These are phyloP conservation scores for Agrilus planipennis DNA, from an alignment of 1,140 invertebrate species.

Conservation along the genomic window DNA sequence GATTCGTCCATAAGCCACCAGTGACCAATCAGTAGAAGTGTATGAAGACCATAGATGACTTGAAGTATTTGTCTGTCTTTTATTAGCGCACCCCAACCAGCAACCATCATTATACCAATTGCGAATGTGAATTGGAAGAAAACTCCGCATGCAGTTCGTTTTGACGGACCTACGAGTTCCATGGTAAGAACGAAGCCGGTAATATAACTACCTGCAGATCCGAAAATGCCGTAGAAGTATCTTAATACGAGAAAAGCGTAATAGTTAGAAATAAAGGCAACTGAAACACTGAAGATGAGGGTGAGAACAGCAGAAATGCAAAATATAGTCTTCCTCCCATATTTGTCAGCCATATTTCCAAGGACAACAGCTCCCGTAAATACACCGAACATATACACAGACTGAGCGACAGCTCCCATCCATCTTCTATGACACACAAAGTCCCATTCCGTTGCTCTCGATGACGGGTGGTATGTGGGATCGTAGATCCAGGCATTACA, in stretches of 20 bases:
- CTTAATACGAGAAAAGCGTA: conserved; percentile 54
- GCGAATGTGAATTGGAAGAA: conserved; percentile 72
- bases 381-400: conserved; percentile 79
- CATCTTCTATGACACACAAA: conserved; percentile 72
- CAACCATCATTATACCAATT: conserved; percentile 68
- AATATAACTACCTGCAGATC: conserved; percentile 73
- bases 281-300: conserved; percentile 54
- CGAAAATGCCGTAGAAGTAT: conserved; percentile 68
- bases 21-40: conserved; percentile 58
- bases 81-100: conserved; percentile 68
- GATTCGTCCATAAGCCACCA: conserved; percentile 83
- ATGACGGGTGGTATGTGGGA: conserved; percentile 52
- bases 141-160: conserved; percentile 70
- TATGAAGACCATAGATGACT: conserved; percentile 65
- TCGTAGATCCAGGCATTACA: conserved; percentile 62
- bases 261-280: conserved; percentile 65
- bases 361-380: conserved; percentile 72
- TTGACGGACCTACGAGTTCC: conserved; percentile 73
- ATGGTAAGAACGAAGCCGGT: conserved; percentile 76
- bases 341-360: conserved; percentile 78
- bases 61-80: conserved; percentile 63
- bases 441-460: conserved; percentile 68
- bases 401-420: conserved; percentile 70
- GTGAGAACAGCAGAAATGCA: conserved; percentile 61
- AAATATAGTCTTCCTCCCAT: conserved; percentile 70